Conservation (phyloP, 2,888 invertebrate genomes). For the Belgica antarctica region DNA sequence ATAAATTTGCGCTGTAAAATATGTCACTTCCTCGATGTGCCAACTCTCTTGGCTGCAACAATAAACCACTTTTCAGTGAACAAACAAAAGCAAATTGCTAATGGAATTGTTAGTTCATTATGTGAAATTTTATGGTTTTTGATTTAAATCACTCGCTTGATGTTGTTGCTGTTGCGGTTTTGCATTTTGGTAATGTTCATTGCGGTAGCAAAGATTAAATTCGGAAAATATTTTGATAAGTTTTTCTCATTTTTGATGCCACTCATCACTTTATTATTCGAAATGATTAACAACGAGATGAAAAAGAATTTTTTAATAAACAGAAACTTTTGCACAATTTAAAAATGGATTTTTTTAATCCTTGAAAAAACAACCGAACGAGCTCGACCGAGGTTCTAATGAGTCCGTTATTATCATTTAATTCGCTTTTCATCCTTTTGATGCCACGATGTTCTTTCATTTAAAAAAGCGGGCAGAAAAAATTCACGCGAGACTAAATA, state of each 20-base stretch:
- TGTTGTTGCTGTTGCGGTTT: not conserved
- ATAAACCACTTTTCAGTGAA: slow-evolving; percentile 24
- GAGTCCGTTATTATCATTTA: slow-evolving; percentile 20
- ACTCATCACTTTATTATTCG: slow-evolving; percentile 4
- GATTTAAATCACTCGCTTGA: not conserved
- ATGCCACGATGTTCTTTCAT: not conserved
- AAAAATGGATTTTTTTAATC: slow-evolving; percentile 3
- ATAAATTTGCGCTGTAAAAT: slow-evolving; percentile 19
- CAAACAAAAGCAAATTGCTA: slow-evolving; percentile 20
- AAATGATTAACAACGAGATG: slow-evolving; percentile 8
- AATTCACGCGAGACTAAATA: slow-evolving; percentile 11
- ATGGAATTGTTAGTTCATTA: slow-evolving; percentile 28
- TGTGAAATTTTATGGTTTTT: slow-evolving; percentile 4
- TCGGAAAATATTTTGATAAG: slow-evolving; percentile 19
- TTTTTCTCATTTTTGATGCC: not conserved
- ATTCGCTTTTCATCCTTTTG: not conserved
- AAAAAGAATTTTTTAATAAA: slow-evolving; percentile 23
- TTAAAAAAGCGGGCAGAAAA: slow-evolving; percentile 2
- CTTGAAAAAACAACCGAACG: not conserved
- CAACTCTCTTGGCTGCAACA: not conserved
- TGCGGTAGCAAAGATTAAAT: not conserved
- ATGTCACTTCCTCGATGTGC: not conserved
- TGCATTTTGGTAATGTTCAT: no score
- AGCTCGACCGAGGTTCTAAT: slow-evolving; percentile 3
- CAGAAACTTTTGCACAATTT: not conserved